These are phyloP conservation scores for Herpetotheres cachinnans DNA, from an alignment of 2,113 vertebrate species.

Conservation along the genomic window DNA sequence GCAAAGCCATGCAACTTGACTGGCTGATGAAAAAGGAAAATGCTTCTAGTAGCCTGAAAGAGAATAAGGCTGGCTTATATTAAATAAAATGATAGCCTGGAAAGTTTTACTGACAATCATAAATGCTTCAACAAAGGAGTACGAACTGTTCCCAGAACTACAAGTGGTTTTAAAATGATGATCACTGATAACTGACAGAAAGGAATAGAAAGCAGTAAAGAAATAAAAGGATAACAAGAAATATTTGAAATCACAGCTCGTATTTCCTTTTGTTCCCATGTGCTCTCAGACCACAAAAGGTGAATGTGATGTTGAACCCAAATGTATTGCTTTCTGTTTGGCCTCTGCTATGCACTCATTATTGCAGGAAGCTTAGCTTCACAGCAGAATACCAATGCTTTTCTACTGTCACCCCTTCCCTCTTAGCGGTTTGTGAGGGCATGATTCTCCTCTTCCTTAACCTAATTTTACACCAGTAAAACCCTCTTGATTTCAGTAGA, in stretches of 20 bases:
- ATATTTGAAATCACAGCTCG: conserved; percentile 19
- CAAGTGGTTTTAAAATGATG: conserved; percentile 27
- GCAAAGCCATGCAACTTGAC: neutral
- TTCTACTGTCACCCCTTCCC: neutral
- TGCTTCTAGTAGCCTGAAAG: neutral
- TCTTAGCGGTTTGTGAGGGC: neutral
- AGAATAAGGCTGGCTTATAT: neutral
- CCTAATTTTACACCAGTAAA: neutral
- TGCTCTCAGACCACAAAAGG: conserved; percentile 31
- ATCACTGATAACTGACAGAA: conserved; percentile 32
- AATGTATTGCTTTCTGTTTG: conserved; percentile 23
- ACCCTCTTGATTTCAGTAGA: neutral
- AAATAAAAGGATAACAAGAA: conserved; percentile 45
- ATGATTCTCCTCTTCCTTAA: neutral
- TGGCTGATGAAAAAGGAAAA: neutral
- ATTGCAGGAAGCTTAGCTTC: conserved; percentile 22
- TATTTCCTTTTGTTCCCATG: neutral
- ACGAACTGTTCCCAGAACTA: conserved; percentile 11
- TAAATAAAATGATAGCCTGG: conserved; percentile 28
- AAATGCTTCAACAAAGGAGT: conserved; percentile 42
- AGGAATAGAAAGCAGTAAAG: conserved; percentile 22
- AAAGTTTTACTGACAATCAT: conserved; percentile 34
- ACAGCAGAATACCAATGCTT: conserved; percentile 16
- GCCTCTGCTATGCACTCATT: conserved; percentile 47
- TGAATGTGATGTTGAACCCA: conserved; percentile 34